Evolutionary conservation across 1,140 invertebrate genomes (phyloP), one percentile per base, ranked within the genome.

Genomic region (Calosoma granatense): DNA sequence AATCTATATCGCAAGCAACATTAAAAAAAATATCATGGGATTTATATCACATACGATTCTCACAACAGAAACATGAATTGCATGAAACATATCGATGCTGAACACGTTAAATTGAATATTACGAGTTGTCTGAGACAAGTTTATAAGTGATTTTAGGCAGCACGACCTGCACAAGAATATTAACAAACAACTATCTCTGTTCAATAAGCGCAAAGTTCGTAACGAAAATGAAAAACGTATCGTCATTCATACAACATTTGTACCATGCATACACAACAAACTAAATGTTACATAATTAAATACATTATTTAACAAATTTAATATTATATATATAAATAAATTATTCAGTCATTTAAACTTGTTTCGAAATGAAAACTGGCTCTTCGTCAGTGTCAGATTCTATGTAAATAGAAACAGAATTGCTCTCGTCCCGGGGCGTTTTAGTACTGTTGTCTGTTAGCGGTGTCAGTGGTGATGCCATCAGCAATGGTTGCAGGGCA

Each of bases 401-500:
- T 6, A 53, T 53, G 17, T 23, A 14, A 51, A 59, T 20, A 52
- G 39, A 53, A 59, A 56, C 51, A 20, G 58, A 56, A 53, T 14
- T 47, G 6, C 3, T 47, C 3, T 47, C 41, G 6, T 47, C 41
- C 4, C 41, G 41, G 6, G 41, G 17, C 15, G 6, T 53, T 51
- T 22, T 1, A 20, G 3, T 4, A 3, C 26, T n/a, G 23, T 19
- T 51, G 52, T 2, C 14, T 21, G n/a, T 2, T 4, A 17, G 11
- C 26, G 20, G 23, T 53, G 22, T 52, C 41, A 51, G 6, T 41
- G 2, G 56, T 56, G 19, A 23, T 56, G 60, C 54, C 36, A 77
- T 73, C 66, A 90, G 83, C 41, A 90, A 68, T 1, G 87, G 87
- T 63, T 82, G 78, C 15, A 91, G 69, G 2, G 87, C 86, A 1